A percentile compares a stretch with the other conserved stretches of the same genome.
phyloP scores from a whole-genome alignment of 2,888 invertebrate species.

The Pharmacophagus antenor region DNA sequence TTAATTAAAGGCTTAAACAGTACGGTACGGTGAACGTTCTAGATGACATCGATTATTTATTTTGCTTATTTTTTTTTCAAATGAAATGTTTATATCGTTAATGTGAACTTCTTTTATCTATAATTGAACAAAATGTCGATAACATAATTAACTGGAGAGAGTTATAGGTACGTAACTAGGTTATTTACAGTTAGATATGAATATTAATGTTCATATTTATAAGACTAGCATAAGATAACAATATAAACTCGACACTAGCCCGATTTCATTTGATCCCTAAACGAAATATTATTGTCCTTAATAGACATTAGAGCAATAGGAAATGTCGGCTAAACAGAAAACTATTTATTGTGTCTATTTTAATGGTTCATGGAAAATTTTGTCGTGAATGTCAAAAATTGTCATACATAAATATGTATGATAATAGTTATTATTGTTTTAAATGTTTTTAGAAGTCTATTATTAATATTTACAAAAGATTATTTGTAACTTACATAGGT shows the following conservation, averaged over 20 bases:
- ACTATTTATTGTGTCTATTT: no score
- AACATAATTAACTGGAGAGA: neutral
- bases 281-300: neutral
- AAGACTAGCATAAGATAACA: conserved; percentile 15
- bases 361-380: neutral
- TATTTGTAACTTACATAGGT: neutral
- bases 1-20: neutral
- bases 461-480: neutral
- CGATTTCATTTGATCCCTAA: neutral
- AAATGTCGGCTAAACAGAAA: neutral
- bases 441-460: neutral
- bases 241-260: neutral
- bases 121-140: neutral
- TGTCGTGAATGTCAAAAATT: neutral
- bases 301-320: neutral
- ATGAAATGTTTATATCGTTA: neutral
- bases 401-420: neutral
- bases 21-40: no score
- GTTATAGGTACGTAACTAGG: neutral
- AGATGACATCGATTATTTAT: no score
- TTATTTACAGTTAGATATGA: conserved; percentile 35
- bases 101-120: conserved; percentile 38
- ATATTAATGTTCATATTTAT: conserved; percentile 10
- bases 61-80: neutral
- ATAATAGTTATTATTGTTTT: no score